Percentiles rank a stretch among this genome's conserved stretches.
These are phyloP conservation scores for Fragum whitleyi DNA, from an alignment of 2,888 invertebrate species.

Conservation along the genomic window DNA sequence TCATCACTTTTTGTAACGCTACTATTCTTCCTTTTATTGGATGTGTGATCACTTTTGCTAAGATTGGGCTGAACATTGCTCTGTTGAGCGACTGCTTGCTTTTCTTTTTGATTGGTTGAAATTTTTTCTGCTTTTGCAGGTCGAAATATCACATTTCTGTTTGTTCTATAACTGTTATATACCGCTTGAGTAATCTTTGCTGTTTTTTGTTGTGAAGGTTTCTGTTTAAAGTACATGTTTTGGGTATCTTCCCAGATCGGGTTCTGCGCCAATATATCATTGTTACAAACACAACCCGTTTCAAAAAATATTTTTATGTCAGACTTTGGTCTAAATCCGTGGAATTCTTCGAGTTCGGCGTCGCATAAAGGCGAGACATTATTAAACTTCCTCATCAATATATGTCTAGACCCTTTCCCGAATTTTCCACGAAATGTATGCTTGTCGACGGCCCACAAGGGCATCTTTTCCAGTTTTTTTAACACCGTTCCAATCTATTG, in stretches of 20 bases:
- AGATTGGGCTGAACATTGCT: neutral
- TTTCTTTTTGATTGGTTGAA: neutral
- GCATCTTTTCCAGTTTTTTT: conserved; percentile 37
- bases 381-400: conserved; percentile 45
- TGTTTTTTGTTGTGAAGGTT: conserved; percentile 34
- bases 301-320: conserved; percentile 45
- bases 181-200: conserved; percentile 39
- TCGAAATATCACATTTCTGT: conserved; percentile 16
- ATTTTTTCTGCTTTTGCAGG: too few relatives aligned
- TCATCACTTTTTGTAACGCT: neutral
- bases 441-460: conserved; percentile 53
- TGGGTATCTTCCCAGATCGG: conserved; percentile 47
- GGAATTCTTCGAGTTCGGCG: conserved; percentile 35
- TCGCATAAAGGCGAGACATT: conserved; percentile 25
- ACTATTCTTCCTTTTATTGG: neutral
- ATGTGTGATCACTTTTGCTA: neutral
- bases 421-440: conserved; percentile 56
- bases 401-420: conserved; percentile 43
- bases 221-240: conserved; percentile 40
- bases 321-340: conserved; percentile 43
- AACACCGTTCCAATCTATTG: conserved; percentile 34
- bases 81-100: neutral
- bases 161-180: conserved; percentile 25
- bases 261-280: conserved; percentile 49
- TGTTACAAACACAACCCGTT: conserved; percentile 46